Evolutionary conservation across 2,113 vertebrate genomes (phyloP), one percentile per base, ranked within the genome.

Genomic region (Hepsetus odoe): DNA sequence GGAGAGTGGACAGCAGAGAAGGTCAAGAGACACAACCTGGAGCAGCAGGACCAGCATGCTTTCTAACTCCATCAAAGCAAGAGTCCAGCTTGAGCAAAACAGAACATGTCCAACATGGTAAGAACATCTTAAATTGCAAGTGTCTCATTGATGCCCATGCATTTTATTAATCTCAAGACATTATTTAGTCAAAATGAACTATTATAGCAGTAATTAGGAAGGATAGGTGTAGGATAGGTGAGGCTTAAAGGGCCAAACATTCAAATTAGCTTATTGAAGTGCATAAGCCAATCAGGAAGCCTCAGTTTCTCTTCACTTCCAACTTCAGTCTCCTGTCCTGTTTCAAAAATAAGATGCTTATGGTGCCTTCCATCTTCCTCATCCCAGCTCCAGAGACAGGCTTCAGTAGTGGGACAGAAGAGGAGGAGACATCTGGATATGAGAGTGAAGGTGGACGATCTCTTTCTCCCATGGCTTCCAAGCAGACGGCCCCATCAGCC

Each of bases 381-480:
- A 28, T 56, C 73, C 1, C 59, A 91, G 90, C 5, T 14, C 38
- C 80, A 13, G 91, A 92, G 44, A 64, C 35, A 0, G 87, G 78
- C 0, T 91, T 92, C 70, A 87, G 87, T 82, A 91, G 91, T 40
- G 80, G 84, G 8, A 84, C 89, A 0, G 93, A 92, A 40, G 85
- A 88, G 11, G 93, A 93, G 74, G 93, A 93, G 83, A 93, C 91
- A 0, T 94, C 92, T 0, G 93, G 92, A 0, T 94, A 92, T 18
- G 93, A 94, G 79, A 93, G 92, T 0, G 92, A 94, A 64, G 91
- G 90, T 0, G 77, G 86, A 2, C 90, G 20, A 0, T 91, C 89
- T 7, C 83, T 85, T 5, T 92, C 90, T 12, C 88, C 91, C 1
- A 42, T 80, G 0, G 44, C 68, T 16, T 44, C 64, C 9, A 2